Base-by-base conservation (phyloP, 2,888 invertebrate genomes). In the Prosopocoilus inquinatus region DNA sequence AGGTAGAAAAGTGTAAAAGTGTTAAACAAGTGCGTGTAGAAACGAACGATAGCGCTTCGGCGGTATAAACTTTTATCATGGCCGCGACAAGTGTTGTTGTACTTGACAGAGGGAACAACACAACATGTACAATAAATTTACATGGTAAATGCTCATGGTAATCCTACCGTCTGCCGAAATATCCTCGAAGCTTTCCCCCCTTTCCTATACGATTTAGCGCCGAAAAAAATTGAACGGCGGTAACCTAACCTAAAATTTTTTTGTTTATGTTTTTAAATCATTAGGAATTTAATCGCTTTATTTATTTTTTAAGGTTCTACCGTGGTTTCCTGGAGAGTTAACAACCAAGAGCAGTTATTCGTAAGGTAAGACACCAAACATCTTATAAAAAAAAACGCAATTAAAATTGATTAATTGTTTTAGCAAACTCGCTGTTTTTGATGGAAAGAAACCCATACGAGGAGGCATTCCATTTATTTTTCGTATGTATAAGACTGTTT, bases 391-490 rank as follows among this genome's bases (percentile, higher is more conserved):
- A 13, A 45, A 1, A 11, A 43, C 43, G 34, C 9, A 12, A 20
- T 11, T 16, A 11, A 38, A 16, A 28, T n/a, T 34, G 34, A 20
- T 33, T 46, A 32, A 16, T 44, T 7, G 33, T 53, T 49, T 46
- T 82, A 94, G 94, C 79, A 94, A 96, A 81, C 90, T 94, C 80
- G 93, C 96, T 50, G 88, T 95, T 54, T 96, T 96, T 80, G 96
- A 96, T 81, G 95, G 95, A 65, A 95, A 95, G 78, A 91, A 95
- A 77, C 91, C 96, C 62, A 96, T 96, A 76, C 84, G 96, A 74
- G 96, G 96, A 70, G 96, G 96, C 70, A 94, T 96, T 77, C 96
- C 96, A 60, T 90, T 96, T 79, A 93, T 96, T 63, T 96, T 96
- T 80, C 96, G 96, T 96, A 85, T 94, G 95, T 90, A 76, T 66